These are phyloP conservation scores for Pantherophis guttatus DNA, from an alignment of 2,113 vertebrate genomes.

Conservation along the genomic window DNA sequence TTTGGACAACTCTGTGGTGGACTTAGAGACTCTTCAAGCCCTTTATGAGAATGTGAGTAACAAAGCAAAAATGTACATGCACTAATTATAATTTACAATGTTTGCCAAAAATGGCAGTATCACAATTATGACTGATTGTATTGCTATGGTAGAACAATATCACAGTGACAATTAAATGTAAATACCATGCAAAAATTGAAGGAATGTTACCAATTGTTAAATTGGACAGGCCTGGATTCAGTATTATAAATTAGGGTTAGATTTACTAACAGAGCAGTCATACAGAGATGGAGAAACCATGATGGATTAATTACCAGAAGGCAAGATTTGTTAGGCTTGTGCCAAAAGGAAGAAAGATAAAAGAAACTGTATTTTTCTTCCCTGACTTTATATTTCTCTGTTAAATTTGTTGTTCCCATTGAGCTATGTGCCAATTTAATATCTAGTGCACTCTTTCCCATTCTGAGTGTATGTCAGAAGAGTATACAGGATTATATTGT, in stretches of 20 bases:
- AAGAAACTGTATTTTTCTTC: background rate
- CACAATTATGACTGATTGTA: background rate
- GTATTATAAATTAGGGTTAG: background rate
- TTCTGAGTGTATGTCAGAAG: background rate
- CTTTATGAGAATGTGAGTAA: slow-evolving; percentile 96
- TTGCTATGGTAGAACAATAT: background rate
- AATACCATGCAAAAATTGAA: background rate
- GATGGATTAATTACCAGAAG: background rate
- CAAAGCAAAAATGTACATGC: slow-evolving; percentile 45
- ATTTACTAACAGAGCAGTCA: background rate
- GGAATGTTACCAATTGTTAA: background rate
- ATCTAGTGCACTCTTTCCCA: background rate
- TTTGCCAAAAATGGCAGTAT: background rate
- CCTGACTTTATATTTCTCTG: background rate
- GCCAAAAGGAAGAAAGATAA: background rate
- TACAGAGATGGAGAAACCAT: background rate
- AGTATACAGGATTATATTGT: background rate
- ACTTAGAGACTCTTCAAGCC: slow-evolving; percentile 95
- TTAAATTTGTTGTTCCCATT: background rate
- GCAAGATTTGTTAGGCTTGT: background rate
- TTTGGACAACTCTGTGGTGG: slow-evolving; percentile 94
- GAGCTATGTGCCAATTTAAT: background rate
- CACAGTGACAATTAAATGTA: background rate
- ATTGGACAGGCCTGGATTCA: background rate
- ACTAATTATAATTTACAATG: slow-evolving; percentile 12